Percentiles rank a stretch among this genome's conserved stretches.
Evolutionary conservation across 1,140 invertebrate genomes (phyloP).

Genomic region (Papilio helenus): DNA sequence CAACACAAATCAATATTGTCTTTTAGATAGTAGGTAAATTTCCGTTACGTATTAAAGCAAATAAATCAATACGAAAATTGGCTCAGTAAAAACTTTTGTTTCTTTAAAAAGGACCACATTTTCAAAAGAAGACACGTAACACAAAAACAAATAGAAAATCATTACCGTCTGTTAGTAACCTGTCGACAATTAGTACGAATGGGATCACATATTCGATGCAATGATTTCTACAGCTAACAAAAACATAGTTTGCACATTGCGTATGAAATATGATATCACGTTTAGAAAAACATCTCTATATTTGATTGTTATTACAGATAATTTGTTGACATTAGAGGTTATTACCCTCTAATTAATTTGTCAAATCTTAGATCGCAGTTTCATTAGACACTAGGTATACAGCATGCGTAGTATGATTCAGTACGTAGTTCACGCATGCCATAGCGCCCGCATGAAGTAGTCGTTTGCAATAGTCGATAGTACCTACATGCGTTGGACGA

Average conservation of each 20-base stretch:
- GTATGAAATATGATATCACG: slow-evolving; percentile 25
- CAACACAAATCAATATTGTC: no score
- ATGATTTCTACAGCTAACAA: neutral
- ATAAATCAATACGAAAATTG: no score
- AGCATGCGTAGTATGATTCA: no score
- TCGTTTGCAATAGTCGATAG: no score
- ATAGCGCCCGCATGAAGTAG: no score
- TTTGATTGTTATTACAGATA: neutral
- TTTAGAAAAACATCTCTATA: slow-evolving; percentile 48
- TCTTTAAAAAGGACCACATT: neutral
- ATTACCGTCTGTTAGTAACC: neutral
- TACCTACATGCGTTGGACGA: no score
- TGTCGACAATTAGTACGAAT: neutral
- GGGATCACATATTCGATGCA: neutral
- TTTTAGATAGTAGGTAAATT: no score
- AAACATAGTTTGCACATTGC: slow-evolving; percentile 29
- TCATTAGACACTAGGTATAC: no score
- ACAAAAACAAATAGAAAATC: neutral
- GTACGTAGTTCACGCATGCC: no score
- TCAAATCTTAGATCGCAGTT: neutral
- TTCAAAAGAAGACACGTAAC: neutral
- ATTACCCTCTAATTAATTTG: slow-evolving; percentile 53
- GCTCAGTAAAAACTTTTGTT: no score
- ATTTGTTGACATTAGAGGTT: slow-evolving; percentile 52
- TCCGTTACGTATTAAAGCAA: no score